phyloP scores from a whole-genome alignment of 2,113 vertebrate species.

The Nothoprocta pentlandii region DNA sequence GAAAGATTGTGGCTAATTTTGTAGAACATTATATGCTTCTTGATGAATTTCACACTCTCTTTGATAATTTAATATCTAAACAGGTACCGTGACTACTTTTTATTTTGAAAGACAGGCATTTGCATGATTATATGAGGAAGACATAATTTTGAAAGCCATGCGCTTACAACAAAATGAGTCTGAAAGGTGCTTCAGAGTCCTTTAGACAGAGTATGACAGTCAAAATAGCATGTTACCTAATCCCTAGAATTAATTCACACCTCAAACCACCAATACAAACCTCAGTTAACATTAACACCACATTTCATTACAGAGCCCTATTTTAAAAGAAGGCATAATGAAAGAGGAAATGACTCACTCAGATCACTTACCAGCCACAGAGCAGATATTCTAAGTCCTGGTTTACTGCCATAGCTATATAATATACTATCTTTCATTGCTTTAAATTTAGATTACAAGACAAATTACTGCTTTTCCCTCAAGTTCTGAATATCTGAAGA shows the following conservation, averaged over 20 bases:
- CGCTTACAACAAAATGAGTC: background rate
- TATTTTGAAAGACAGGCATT: background rate
- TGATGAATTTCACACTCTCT: background rate
- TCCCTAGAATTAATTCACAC: background rate
- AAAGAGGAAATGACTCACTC: background rate
- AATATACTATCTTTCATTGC: background rate
- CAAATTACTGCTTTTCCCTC: background rate
- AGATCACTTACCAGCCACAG: background rate
- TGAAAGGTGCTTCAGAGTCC: background rate
- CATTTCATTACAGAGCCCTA: background rate
- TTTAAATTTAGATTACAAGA: background rate
- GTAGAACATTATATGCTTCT: background rate
- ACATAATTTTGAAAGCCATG: background rate
- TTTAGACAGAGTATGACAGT: background rate
- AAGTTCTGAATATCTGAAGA: background rate
- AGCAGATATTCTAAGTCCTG: background rate
- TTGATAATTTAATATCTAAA: background rate
- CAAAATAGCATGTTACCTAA: background rate
- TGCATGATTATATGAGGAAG: rapidly evolving
- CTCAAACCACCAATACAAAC: background rate
- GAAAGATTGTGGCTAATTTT: background rate
- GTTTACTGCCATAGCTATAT: background rate
- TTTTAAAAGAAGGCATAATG: background rate
- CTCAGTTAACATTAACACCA: background rate
- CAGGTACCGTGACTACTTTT: background rate